These are phyloP conservation scores for Calliphora vicina DNA, from an alignment of 1,140 invertebrate genomes.

Conservation along the genomic window DNA sequence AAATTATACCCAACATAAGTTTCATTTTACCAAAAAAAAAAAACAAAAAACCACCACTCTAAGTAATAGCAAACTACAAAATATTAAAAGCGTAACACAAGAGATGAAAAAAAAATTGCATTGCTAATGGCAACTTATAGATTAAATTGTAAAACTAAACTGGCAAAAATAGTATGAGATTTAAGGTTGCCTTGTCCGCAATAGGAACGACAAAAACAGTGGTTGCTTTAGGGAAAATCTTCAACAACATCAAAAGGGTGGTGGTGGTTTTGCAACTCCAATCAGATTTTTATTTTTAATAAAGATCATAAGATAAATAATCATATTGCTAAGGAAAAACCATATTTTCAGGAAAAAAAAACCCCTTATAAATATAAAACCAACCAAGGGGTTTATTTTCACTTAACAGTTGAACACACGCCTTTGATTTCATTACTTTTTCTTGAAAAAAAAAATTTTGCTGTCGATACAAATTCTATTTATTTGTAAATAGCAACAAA, in stretches of 20 bases:
- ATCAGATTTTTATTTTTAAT: background rate
- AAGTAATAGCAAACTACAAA: background rate
- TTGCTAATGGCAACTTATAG: slow-evolving; percentile 34
- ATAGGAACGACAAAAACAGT: background rate
- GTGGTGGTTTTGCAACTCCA: background rate
- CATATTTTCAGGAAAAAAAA: background rate
- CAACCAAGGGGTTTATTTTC: background rate
- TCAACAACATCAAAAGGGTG: background rate
- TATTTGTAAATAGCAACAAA: background rate
- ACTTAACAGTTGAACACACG: background rate
- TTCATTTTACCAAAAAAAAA: background rate
- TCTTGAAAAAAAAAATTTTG: background rate
- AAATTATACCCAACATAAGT: slow-evolving; percentile 5
- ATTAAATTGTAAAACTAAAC: slow-evolving; percentile 18
- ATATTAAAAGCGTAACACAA: background rate
- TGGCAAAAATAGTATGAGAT: background rate
- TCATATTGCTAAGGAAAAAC: background rate
- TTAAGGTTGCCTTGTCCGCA: background rate
- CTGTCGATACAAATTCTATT: background rate
- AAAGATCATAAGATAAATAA: slow-evolving; percentile 17
- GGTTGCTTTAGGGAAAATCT: background rate
- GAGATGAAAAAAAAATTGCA: slow-evolving; percentile 11
- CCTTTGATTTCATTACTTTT: background rate
- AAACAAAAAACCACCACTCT: background rate
- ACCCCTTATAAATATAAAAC: background rate